Base-by-base conservation (phyloP, 2,888 invertebrate genomes). In the Dioctria rufipes region DNA sequence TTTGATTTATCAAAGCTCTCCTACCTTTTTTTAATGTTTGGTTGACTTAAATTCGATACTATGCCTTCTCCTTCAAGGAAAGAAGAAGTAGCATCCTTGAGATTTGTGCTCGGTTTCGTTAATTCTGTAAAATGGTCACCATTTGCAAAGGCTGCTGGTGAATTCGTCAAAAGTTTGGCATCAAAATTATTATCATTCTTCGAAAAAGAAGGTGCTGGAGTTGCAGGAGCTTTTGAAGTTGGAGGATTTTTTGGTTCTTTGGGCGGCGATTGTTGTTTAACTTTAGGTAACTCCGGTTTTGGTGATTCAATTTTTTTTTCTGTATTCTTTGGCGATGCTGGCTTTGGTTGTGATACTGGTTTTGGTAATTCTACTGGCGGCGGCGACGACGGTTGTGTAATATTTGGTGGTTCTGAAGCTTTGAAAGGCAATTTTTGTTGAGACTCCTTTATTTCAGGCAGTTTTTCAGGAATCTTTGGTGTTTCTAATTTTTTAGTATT, bases 11-110 rank as follows among this genome's bases (percentile, higher is more conserved):
- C 43, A 49, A 42, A 43, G 43, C 67, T 51, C 39, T 71, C 78
- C 78, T 82, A 82, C 82, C 82, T 82, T 82, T 78, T 71, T 9
- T 54, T 39, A 71, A 51, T 40, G 25, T 49, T 46, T 49, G 43
- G 79, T 4, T 65, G 79, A 42, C 63, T 78, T 25, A 40, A 11
- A 46, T 63, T 82, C 58, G 80, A 5, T n/a, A 42, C 71, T 71
- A 69, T 46, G 39, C 83, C 83, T 82, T 89, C 89, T 78, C 86
- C 86, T 73, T 85, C 85, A 54, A 89, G 85, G 78, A 89, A 89
- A 43, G 87, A 87, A 61, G 84, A 84, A 71, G 87, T 89, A 80
- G 88, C 88, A 83, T 87, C 86, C 85, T 88, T 88, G 3, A 87
- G 69, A 83, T 87, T 86, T 71, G 85, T 82, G 61, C 82, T 86